Conservation (phyloP, 2,113 vertebrate species). For the Hirundichthys speculiger region DNA sequence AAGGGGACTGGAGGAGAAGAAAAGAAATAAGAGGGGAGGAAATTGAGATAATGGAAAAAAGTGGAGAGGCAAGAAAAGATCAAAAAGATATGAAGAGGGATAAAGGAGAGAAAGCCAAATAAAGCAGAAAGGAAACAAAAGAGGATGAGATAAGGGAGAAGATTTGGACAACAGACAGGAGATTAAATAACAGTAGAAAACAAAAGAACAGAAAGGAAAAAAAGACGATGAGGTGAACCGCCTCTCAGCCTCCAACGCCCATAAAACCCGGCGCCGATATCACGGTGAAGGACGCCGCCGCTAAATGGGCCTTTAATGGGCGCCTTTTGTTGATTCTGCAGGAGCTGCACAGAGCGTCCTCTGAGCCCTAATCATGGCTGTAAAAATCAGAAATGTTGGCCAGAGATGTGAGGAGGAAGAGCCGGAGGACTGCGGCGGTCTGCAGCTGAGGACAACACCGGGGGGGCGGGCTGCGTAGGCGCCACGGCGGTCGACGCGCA, state of each 20-base stretch:
- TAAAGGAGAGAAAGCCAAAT: neutral
- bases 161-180: neutral
- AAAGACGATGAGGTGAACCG: neutral
- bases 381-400: constrained; percentile 38
- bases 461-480: constrained; percentile 24
- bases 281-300: constrained; percentile 39
- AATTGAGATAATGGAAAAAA: neutral
- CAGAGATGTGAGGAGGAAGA: constrained; percentile 1
- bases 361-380: constrained; percentile 35
- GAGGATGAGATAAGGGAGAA: neutral
- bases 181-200: constrained; percentile 11
- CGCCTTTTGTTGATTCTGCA: constrained; percentile 55
- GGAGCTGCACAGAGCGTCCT: constrained; percentile 33
- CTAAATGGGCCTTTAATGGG: constrained; percentile 55
- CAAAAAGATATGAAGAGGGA: neutral
- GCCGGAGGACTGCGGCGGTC: neutral
- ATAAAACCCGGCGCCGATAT: constrained; percentile 26
- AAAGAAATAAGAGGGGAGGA: neutral
- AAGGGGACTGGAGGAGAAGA: neutral
- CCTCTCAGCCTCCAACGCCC: constrained; percentile 22
- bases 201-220: neutral
- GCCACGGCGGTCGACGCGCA: neutral
- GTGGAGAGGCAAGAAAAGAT: neutral
- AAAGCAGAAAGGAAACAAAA: neutral
- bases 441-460: constrained; percentile 26